Percentiles rank a stretch among this genome's conserved stretches.
These are phyloP conservation scores for Drosophila phalerata DNA, from an alignment of 2,888 invertebrate genomes.

Conservation along the genomic window DNA sequence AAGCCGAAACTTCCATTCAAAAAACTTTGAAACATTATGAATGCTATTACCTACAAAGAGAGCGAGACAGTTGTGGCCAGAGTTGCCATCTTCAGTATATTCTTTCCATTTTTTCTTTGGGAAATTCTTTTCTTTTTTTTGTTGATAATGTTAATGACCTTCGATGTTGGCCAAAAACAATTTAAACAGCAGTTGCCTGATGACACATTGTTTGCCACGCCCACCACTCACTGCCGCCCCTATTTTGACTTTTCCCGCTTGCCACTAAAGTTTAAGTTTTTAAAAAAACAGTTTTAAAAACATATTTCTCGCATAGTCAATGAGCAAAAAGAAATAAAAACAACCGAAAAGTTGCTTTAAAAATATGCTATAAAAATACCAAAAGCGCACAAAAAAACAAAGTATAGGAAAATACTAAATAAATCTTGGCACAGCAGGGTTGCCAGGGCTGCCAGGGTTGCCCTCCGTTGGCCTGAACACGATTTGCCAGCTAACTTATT, in stretches of 20 bases:
- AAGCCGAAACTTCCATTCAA: constrained; percentile 38
- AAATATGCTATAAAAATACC: constrained; percentile 26
- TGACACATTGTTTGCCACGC: constrained; percentile 49
- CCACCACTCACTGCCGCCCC: neutral
- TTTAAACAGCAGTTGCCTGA: constrained; percentile 53
- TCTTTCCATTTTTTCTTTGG: neutral
- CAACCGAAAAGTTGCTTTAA: constrained; percentile 21
- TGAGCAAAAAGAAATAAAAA: constrained; percentile 16
- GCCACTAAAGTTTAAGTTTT: neutral
- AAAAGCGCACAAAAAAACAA: constrained; percentile 1
- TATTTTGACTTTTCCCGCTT: neutral
- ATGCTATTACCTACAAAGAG: constrained; percentile 42
- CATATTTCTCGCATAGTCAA: constrained; percentile 36
- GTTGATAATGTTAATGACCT: constrained; percentile 65
- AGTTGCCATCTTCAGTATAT: constrained; percentile 29
- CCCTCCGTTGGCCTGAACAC: constrained; percentile 49
- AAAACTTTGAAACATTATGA: constrained; percentile 53
- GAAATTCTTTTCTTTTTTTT: neutral
- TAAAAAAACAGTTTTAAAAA: constrained; percentile 8
- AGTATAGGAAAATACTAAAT: constrained; percentile 51
- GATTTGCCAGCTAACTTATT: constrained; percentile 69
- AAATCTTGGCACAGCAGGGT: constrained; percentile 69
- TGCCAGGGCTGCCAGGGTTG: neutral
- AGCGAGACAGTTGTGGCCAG: constrained; percentile 18
- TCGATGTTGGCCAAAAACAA: constrained; percentile 26